These are phyloP conservation scores for Chiropotes sagulatus DNA, from an alignment of 2,797 vertebrate genomes.

Conservation along the genomic window DNA sequence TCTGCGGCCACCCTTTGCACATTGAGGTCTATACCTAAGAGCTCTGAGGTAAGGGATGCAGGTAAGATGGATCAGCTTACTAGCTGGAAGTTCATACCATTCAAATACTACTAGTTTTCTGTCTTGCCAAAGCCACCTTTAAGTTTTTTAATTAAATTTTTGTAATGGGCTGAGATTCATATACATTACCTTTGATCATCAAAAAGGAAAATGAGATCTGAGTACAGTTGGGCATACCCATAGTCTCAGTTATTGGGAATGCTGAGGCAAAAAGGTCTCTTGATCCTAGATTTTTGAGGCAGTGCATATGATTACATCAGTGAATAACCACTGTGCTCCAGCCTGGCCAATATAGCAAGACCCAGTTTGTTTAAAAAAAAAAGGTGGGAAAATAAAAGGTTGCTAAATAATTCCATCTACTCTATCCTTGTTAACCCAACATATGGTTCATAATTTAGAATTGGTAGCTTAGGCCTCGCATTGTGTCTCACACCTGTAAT, in stretches of 20 bases:
- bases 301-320: background rate
- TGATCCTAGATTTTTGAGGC: background rate
- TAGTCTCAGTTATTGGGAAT: background rate
- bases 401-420: background rate
- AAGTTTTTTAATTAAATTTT: background rate
- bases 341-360: background rate
- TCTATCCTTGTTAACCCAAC: background rate
- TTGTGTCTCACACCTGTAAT: background rate
- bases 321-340: background rate
- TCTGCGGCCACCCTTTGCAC: background rate
- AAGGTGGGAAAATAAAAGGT: background rate
- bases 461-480: accelerated
- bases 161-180: background rate
- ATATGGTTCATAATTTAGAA: background rate
- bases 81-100: background rate
- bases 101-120: background rate
- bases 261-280: background rate
- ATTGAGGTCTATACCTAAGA: background rate
- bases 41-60: background rate
- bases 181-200: background rate
- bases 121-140: background rate
- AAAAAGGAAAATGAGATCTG: background rate
- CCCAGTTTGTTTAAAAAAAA: background rate
- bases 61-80: background rate
- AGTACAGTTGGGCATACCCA: too few relatives aligned